phyloP scores from a whole-genome alignment of 2,113 vertebrate genomes.

The Cephalopholis sonnerati region DNA sequence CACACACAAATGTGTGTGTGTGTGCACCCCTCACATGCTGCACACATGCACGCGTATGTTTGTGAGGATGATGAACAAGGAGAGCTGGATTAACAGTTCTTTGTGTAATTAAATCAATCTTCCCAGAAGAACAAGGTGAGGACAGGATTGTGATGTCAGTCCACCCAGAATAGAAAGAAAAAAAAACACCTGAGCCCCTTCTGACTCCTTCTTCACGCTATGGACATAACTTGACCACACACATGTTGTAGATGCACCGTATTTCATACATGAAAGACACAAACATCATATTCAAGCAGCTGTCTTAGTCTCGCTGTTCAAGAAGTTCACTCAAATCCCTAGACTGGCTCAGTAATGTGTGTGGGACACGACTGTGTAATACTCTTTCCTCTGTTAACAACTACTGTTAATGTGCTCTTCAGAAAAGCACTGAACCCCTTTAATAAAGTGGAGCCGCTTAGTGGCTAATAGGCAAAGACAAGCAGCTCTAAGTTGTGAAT shows the following conservation, averaged over 20 bases:
- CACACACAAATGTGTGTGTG: not conserved
- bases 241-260: not conserved
- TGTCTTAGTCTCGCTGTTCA: not conserved
- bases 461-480: slow-evolving; percentile 10
- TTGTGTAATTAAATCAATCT: slow-evolving; percentile 62
- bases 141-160: slow-evolving; percentile 7
- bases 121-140: slow-evolving; percentile 18
- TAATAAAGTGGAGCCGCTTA: slow-evolving; percentile 22
- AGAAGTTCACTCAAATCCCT: not conserved
- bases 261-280: not conserved
- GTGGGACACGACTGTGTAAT: slow-evolving; percentile 2
- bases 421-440: slow-evolving; percentile 5
- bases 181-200: not conserved
- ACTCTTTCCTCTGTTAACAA: not conserved
- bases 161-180: not conserved
- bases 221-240: not conserved
- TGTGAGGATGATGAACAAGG: slow-evolving; percentile 24
- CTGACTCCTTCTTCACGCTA: not conserved
- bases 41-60: not conserved
- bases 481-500: slow-evolving; percentile 13
- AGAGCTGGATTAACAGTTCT: slow-evolving; percentile 46
- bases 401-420: slow-evolving; percentile 33
- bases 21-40: not conserved
- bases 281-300: not conserved
- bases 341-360: not conserved